Evolutionary conservation across 2,888 invertebrate species (phyloP), one percentile per base, ranked within the genome.

Genomic region (Aelia acuminata): DNA sequence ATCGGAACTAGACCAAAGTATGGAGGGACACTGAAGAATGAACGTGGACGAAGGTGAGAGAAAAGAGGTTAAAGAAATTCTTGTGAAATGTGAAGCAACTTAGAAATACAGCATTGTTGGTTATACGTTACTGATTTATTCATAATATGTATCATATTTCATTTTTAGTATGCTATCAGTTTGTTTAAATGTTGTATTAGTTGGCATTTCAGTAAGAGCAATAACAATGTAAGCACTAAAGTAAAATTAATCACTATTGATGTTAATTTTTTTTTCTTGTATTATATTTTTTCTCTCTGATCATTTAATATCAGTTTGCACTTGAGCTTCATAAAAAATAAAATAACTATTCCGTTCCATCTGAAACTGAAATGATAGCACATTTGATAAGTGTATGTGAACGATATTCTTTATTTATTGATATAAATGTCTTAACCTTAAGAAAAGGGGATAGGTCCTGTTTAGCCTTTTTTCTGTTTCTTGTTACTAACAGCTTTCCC

Each of bases 1-100:
- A 97, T 99, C 95, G 99, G 99, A 94, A 98, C 98, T 95, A 97
- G 99, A 95, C 98, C 99, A 95, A 99, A 99, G 96, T 99, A 99
- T 95, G 98, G 98, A 94, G 99, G 99, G 94, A 98, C 98, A 94
- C 98, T 98, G 96, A 99, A 99, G 96, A 98, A 99, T 95, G 99
- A 99, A 96, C 97, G 98, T 95, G 99, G 99, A 95, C 97, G 99
- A 97, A 98, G 99, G 99, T 99, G 90, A 90, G 89, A 89, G 87
- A 80, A 89, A 89, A 89, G 87, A 88, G 87, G 84, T 87, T 87
- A 87, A 88, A 87, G 50, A 88, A 86, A 87, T 88, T 80, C 89
- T 89, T 89, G 87, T 89, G 89, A 89, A 88, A 89, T 89, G 88
- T 88, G 88, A 89, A 89, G 90, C 90, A 90, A 90, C 88, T 88